phyloP scores from a whole-genome alignment of 2,113 vertebrate genomes.

The Oxyruncus cristatus region DNA sequence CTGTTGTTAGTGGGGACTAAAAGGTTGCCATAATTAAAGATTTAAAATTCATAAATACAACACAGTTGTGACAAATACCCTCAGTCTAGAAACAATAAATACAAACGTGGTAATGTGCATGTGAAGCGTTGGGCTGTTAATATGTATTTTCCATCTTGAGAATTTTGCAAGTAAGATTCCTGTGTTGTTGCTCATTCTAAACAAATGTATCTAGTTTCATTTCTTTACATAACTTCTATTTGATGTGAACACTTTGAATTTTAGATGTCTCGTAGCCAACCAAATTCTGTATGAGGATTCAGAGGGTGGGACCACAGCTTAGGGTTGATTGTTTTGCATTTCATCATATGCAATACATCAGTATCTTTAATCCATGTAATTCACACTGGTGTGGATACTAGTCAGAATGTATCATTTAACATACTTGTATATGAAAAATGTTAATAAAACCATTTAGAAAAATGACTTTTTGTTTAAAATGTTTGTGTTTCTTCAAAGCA shows the following conservation, averaged over 20 bases:
- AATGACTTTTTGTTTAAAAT: constrained; percentile 73
- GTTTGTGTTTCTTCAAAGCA: constrained; percentile 61
- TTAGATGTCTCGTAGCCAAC: constrained; percentile 33
- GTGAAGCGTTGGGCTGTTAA: constrained; percentile 7
- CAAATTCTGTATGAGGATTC: constrained; percentile 23
- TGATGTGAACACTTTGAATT: neutral
- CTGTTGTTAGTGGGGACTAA: neutral
- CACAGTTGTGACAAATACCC: neutral
- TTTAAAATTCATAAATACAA: neutral
- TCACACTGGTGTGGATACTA: constrained; percentile 64
- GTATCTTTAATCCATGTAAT: constrained; percentile 63
- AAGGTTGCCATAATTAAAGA: neutral
- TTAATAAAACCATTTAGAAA: constrained; percentile 77
- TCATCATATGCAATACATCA: constrained; percentile 60
- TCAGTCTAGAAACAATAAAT: constrained; percentile 12
- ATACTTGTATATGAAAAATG: constrained; percentile 69
- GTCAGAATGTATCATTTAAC: constrained; percentile 70
- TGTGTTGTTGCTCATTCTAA: constrained; percentile 43
- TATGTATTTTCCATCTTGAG: neutral
- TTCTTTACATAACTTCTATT: neutral
- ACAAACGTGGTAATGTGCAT: neutral
- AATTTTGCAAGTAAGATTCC: neutral
- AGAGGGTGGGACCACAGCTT: constrained; percentile 38
- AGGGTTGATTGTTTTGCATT: constrained; percentile 59
- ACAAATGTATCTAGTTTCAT: constrained; percentile 13